Percentiles rank a stretch among this genome's conserved stretches.
These are phyloP conservation scores for Halcyon chelicuti DNA, from an alignment of 2,797 vertebrate genomes.

Conservation along the genomic window DNA sequence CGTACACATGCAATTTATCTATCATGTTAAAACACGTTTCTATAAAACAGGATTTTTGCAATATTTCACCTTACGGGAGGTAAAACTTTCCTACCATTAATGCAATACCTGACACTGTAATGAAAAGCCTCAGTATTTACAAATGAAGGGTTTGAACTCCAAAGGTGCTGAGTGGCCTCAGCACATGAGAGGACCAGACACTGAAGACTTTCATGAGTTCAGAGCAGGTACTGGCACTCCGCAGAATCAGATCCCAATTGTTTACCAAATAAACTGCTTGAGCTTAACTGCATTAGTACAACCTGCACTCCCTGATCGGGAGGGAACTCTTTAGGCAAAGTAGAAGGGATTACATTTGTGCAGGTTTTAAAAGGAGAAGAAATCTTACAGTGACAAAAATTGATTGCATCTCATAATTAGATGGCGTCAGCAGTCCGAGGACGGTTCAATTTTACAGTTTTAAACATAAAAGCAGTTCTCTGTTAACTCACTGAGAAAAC, in stretches of 20 bases:
- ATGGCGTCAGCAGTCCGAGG: not conserved
- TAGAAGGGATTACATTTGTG: not conserved
- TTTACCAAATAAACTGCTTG: not conserved
- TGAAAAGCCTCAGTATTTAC: slow-evolving; percentile 28
- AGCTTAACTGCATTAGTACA: not conserved
- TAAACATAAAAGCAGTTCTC: not conserved
- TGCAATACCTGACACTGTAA: not conserved
- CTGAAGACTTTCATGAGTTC: not conserved
- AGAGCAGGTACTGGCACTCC: not conserved
- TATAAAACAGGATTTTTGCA: not conserved
- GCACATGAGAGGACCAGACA: not conserved
- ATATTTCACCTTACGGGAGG: not conserved
- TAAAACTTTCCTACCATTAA: slow-evolving; percentile 3
- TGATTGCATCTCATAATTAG: slow-evolving; percentile 1
- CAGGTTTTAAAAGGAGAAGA: slow-evolving; percentile 25
- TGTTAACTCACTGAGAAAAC: not conserved
- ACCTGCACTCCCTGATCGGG: not conserved
- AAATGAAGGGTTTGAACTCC: not conserved
- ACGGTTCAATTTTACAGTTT: not conserved
- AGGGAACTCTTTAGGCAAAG: not conserved
- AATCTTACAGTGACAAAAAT: slow-evolving; percentile 35
- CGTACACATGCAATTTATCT: not conserved
- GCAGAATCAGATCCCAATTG: not conserved
- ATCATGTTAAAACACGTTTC: slow-evolving; percentile 31
- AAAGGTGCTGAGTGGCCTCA: not conserved